These are phyloP conservation scores for Troides aeacus DNA, from an alignment of 2,888 invertebrate genomes.

Conservation along the genomic window DNA sequence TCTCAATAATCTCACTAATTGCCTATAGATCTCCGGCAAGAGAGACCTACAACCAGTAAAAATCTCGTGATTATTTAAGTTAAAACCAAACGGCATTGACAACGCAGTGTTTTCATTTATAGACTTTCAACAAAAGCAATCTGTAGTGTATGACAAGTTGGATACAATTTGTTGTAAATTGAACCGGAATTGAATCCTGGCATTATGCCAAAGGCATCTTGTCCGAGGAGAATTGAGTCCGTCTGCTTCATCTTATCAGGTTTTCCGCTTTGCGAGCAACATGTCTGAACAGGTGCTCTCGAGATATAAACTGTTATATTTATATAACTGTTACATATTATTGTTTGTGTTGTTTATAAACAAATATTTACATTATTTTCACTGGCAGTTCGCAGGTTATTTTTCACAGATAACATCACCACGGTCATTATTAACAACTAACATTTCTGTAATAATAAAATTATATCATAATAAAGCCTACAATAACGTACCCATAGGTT, in stretches of 20 bases:
- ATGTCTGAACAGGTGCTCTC: neutral
- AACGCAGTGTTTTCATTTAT: neutral
- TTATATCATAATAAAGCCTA: too few species aligned
- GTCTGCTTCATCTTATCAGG: slow-evolving; percentile 7
- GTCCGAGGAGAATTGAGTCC: slow-evolving; percentile 14
- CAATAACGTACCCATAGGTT: too few species aligned
- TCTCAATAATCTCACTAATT: too few species aligned
- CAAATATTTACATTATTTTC: neutral
- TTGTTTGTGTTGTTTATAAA: neutral
- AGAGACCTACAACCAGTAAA: too few species aligned
- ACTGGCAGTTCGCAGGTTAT: too few species aligned
- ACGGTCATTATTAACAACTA: too few species aligned
- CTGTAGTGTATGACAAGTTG: neutral
- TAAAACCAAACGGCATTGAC: neutral
- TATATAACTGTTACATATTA: neutral
- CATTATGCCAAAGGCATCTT: slow-evolving; percentile 35
- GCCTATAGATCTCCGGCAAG: too few species aligned
- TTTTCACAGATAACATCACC: too few species aligned
- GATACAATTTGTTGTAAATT: slow-evolving; percentile 35
- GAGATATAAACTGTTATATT: neutral
- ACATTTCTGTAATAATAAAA: too few species aligned
- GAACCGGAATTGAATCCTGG: slow-evolving; percentile 34
- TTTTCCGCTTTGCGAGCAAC: slow-evolving; percentile 9
- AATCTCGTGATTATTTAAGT: neutral
- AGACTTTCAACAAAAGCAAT: neutral